Conservation (phyloP, 2,888 invertebrate species). For the Philereme vetulata region DNA sequence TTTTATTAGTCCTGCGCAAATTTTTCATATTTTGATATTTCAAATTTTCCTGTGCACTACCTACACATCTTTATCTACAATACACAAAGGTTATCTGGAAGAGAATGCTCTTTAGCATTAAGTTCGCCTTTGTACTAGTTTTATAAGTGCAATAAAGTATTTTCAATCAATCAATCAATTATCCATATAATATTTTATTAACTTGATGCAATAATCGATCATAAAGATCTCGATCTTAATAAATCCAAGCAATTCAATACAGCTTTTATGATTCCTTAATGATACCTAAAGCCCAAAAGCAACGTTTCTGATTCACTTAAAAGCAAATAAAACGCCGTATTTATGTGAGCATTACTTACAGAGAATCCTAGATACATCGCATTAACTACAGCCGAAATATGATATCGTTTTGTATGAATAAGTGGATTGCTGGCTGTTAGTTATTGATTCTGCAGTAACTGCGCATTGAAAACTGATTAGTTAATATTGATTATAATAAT, state of each 20-base stretch:
- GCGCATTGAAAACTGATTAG: conserved; percentile 34
- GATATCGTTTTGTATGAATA: conserved; percentile 55
- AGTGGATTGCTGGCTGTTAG: conserved; percentile 52
- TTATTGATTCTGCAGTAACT: conserved; percentile 60
- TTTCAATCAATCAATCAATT: too few relatives aligned
- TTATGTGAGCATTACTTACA: conserved; percentile 40
- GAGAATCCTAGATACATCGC: conserved; percentile 38
- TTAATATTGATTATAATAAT: too few relatives aligned
- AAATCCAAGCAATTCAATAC: conserved; percentile 7
- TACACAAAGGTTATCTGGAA: too few relatives aligned
- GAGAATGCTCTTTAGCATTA: too few relatives aligned
- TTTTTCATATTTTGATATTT: too few relatives aligned
- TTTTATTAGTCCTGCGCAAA: too few relatives aligned
- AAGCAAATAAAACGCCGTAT: conserved; percentile 35
- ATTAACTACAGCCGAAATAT: conserved; percentile 43
- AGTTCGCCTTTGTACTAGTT: too few relatives aligned
- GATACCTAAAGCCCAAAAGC: conserved; percentile 23
- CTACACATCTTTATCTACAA: too few relatives aligned
- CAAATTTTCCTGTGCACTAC: too few relatives aligned
- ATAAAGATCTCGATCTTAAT: conserved; percentile 5
- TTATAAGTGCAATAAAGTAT: too few relatives aligned
- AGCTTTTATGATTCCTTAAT: conserved; percentile 25
- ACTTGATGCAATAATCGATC: too few relatives aligned
- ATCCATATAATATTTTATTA: too few relatives aligned
- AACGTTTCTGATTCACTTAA: conserved; percentile 37